phyloP scores from a whole-genome alignment of 2,888 invertebrate species.

The Cenopis cana region DNA sequence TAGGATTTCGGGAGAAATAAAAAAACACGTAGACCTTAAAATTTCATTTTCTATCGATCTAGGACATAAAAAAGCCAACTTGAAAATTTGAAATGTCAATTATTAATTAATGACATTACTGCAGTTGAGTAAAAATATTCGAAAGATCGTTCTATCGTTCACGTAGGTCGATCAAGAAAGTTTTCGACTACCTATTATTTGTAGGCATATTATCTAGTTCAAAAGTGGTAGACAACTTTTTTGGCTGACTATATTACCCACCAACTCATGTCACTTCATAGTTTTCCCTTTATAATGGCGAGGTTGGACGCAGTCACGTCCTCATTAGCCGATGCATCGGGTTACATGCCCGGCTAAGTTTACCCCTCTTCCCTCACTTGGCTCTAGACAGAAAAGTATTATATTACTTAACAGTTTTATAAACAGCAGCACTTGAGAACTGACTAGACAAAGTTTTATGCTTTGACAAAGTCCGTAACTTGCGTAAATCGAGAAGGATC shows the following conservation, averaged over 20 bases:
- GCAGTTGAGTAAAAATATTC: neutral
- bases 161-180: too few species aligned
- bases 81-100: too few species aligned
- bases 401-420: conserved; percentile 10
- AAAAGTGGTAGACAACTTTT: too few species aligned
- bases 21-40: too few species aligned
- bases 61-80: too few species aligned
- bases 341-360: conserved; percentile 58
- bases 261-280: conserved; percentile 39
- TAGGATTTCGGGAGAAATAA: too few species aligned
- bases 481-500: neutral
- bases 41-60: too few species aligned
- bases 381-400: conserved; percentile 7
- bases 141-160: too few species aligned
- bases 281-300: conserved; percentile 51
- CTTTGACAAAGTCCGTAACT: neutral
- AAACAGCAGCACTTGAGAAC: too few species aligned
- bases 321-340: conserved; percentile 72
- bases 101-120: neutral
- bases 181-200: too few species aligned
- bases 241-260: too few species aligned
- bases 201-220: too few species aligned
- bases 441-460: neutral
- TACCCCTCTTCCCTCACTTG: conserved; percentile 17
- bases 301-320: conserved; percentile 70